These are phyloP conservation scores for Trissolcus brochymenae DNA, from an alignment of 2,888 invertebrate species.

Conservation along the genomic window DNA sequence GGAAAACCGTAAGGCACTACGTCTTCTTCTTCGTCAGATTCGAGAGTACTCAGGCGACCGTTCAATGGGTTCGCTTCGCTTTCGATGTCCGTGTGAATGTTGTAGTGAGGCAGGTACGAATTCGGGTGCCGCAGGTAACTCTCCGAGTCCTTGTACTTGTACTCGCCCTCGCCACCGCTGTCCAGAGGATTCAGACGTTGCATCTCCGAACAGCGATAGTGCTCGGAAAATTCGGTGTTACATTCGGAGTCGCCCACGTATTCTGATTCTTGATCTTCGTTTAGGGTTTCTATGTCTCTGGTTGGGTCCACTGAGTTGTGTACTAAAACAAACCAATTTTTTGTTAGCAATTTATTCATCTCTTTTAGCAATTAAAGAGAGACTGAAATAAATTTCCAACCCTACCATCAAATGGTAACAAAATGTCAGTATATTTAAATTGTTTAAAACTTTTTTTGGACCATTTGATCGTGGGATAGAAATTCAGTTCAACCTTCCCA, in stretches of 20 bases:
- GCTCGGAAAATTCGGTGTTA: conserved; percentile 79
- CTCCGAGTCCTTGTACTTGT: conserved; percentile 79
- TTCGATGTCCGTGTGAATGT: conserved; percentile 83
- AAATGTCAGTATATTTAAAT: too few species aligned
- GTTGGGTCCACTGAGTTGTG: conserved; percentile 80
- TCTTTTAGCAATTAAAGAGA: too few species aligned
- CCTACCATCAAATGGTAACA: too few species aligned
- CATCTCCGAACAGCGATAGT: conserved; percentile 78
- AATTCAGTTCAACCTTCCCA: too few species aligned
- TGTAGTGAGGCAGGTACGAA: conserved; percentile 86
- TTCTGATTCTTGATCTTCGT: conserved; percentile 83
- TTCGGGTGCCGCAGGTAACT: conserved; percentile 90
- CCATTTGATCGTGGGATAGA: too few species aligned
- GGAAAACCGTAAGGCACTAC: conserved; percentile 78
- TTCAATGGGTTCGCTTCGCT: conserved; percentile 77
- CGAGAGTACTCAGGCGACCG: conserved; percentile 72
- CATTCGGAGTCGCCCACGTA: conserved; percentile 84
- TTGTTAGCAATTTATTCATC: too few species aligned
- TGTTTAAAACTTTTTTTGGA: too few species aligned
- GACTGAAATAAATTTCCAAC: too few species aligned
- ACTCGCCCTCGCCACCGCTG: conserved; percentile 80
- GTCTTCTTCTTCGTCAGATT: conserved; percentile 74
- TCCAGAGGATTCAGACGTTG: conserved; percentile 81
- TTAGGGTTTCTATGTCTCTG: conserved; percentile 82
- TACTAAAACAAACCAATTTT: conserved; percentile 65